A percentile compares a stretch with the other conserved stretches of the same genome.
Conservation (phyloP, 2,113 vertebrate genomes). For the Crotalus helleri region DNA sequence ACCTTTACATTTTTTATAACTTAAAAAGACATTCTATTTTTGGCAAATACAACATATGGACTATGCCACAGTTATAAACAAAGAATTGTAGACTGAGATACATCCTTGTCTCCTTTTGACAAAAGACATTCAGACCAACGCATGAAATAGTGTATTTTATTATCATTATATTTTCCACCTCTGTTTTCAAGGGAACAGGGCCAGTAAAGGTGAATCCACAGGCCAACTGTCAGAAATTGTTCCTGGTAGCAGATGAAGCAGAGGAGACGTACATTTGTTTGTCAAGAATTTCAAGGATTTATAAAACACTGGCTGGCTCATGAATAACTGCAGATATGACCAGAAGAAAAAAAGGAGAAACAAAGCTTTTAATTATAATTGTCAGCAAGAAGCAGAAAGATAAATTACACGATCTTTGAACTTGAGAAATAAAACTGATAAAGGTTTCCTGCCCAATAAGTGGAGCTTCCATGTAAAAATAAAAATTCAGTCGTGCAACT, state of each 20-base stretch:
- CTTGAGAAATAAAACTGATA: background rate
- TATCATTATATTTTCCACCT: background rate
- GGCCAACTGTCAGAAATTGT: background rate
- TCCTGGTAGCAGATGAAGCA: too few species aligned
- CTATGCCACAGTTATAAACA: background rate
- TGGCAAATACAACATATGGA: too few species aligned
- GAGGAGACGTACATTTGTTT: background rate
- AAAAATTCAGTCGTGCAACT: background rate
- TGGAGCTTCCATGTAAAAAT: background rate
- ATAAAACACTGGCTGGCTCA: conserved; percentile 11
- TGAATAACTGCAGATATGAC: conserved; percentile 2
- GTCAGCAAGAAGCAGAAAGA: background rate
- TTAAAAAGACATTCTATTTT: background rate
- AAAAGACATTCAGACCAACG: background rate
- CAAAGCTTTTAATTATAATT: background rate
- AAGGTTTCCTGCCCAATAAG: background rate
- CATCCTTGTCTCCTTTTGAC: background rate
- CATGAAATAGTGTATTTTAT: background rate
- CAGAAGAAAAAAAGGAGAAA: background rate
- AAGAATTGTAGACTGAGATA: background rate
- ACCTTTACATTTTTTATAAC: too few species aligned
- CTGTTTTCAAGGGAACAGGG: background rate
- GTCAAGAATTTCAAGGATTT: background rate
- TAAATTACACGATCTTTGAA: background rate
- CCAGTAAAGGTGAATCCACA: background rate